These are phyloP conservation scores for Agrilus planipennis DNA, from an alignment of 1,140 invertebrate species.

Conservation along the genomic window DNA sequence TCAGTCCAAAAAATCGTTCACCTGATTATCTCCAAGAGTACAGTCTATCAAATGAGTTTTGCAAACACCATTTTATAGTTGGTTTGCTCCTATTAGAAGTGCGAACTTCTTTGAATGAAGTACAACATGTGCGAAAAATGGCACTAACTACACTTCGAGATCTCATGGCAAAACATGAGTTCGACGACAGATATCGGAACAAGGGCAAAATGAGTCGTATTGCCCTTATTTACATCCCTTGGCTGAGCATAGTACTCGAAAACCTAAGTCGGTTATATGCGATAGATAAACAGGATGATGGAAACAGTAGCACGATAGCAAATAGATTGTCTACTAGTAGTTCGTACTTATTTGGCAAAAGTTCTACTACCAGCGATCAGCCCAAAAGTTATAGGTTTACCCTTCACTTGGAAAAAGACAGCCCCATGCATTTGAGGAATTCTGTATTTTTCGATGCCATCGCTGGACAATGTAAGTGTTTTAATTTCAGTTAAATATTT, in stretches of 20 bases:
- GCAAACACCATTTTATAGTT: conserved; percentile 79
- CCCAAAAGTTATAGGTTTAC: conserved; percentile 35
- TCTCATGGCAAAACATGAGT: conserved; percentile 84
- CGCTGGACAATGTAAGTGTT: conserved; percentile 50
- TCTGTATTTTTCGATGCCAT: conserved; percentile 67
- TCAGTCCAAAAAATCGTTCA: conserved; percentile 39
- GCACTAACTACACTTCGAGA: conserved; percentile 72
- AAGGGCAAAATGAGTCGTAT: conserved; percentile 73
- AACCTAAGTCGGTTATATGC: conserved; percentile 54
- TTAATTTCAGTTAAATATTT: neutral
- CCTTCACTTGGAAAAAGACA: conserved; percentile 42
- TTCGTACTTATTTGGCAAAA: conserved; percentile 26
- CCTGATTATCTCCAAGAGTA: conserved; percentile 45
- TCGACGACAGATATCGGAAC: conserved; percentile 79
- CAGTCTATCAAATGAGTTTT: conserved; percentile 67
- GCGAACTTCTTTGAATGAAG: conserved; percentile 68
- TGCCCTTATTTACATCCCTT: conserved; percentile 80
- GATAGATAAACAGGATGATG: conserved; percentile 28
- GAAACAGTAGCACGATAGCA: conserved; percentile 32
- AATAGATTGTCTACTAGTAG: conserved; percentile 39
- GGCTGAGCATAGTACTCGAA: conserved; percentile 75
- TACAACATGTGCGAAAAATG: conserved; percentile 62
- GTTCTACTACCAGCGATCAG: conserved; percentile 25
- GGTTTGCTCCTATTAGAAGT: conserved; percentile 63
- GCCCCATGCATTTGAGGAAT: conserved; percentile 52